Evolutionary conservation across 2,113 vertebrate genomes (phyloP).

Genomic region (Crocuta crocuta): DNA sequence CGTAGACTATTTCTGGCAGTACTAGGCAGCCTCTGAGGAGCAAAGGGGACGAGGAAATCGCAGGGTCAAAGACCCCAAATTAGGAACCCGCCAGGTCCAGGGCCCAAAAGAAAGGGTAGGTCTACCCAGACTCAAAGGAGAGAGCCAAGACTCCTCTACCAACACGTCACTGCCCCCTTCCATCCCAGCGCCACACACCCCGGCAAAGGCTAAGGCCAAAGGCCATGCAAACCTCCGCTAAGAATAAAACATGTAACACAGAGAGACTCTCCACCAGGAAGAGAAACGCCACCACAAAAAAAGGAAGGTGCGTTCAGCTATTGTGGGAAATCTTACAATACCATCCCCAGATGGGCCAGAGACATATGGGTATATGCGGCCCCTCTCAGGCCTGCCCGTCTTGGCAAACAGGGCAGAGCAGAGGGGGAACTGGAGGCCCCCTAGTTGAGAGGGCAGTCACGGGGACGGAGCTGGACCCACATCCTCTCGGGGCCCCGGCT

Average conservation of each 20-base stretch:
- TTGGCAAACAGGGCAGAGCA: not conserved
- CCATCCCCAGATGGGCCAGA: not conserved
- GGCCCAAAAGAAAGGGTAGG: not conserved
- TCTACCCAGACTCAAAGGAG: not conserved
- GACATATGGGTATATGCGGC: not conserved
- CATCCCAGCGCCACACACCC: not conserved
- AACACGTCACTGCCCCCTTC: not conserved
- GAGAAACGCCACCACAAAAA: not conserved
- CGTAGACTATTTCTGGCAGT: conserved; percentile 28
- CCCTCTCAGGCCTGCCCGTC: not conserved
- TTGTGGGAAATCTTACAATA: not conserved
- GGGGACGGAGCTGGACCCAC: not conserved
- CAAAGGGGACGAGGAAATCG: not conserved
- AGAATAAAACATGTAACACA: not conserved
- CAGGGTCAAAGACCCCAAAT: conserved; percentile 30
- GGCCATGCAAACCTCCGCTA: not conserved
- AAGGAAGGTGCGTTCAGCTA: not conserved
- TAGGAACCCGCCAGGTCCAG: not conserved
- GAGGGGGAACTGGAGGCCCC: not conserved
- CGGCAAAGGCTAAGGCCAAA: not conserved
- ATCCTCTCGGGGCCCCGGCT: not conserved
- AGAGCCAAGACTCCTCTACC: not conserved
- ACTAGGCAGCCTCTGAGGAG: conserved; percentile 19
- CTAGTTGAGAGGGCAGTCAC: not conserved
- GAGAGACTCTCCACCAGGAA: not conserved